Conservation (phyloP, 2,113 vertebrate genomes). For the Urocitellus parryii region DNA sequence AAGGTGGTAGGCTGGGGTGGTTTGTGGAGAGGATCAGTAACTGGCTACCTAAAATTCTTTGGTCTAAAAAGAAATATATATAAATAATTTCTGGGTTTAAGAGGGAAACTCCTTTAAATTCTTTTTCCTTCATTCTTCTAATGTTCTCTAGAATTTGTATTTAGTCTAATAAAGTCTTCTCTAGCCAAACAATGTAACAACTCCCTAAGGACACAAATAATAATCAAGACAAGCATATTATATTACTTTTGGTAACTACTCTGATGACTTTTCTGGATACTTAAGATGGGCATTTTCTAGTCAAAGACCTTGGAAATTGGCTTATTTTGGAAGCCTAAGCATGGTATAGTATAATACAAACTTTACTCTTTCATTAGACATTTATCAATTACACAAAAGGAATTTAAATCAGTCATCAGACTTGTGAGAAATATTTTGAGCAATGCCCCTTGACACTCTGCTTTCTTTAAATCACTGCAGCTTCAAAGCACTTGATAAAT, state of each 20-base stretch:
- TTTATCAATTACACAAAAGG: background rate
- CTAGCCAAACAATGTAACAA: background rate
- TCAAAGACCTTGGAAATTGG: background rate
- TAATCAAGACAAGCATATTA: background rate
- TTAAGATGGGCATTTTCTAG: background rate
- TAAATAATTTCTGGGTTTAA: conserved; percentile 39
- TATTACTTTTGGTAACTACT: background rate
- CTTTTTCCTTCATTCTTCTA: background rate
- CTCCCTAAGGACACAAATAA: background rate
- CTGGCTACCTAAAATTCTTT: background rate
- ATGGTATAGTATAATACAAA: background rate
- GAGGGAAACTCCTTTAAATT: background rate
- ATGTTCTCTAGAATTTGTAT: background rate
- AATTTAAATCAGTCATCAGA: background rate
- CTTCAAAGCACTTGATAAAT: conserved; percentile 45
- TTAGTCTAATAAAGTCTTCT: conserved; percentile 41
- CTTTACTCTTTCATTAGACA: background rate
- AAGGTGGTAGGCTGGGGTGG: background rate
- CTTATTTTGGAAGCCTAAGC: conserved; percentile 1
- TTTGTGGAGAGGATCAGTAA: background rate
- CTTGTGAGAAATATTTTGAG: conserved; percentile 28
- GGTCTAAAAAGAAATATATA: background rate
- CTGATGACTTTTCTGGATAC: background rate
- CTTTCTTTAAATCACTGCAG: background rate
- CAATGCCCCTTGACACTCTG: background rate